Percentiles rank a stretch among this genome's conserved stretches.
These are phyloP conservation scores for Neoniphon sammara DNA, from an alignment of 2,797 vertebrate species.

Conservation along the genomic window DNA sequence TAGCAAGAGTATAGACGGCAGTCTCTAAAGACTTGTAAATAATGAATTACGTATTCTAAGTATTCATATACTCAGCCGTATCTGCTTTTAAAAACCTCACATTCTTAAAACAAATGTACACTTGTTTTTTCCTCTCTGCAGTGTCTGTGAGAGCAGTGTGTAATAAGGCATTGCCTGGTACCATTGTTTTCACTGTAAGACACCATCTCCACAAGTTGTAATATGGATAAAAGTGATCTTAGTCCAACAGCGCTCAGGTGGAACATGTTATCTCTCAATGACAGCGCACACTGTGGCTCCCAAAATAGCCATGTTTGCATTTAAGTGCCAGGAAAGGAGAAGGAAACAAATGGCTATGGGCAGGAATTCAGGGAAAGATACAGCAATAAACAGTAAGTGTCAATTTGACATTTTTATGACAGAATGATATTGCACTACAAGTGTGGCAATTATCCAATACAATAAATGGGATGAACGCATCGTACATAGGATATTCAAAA, in stretches of 20 bases:
- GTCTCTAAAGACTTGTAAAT: too few species aligned
- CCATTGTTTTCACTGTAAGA: neutral
- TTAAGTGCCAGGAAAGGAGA: neutral
- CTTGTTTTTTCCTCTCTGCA: neutral
- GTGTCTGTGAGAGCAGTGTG: neutral
- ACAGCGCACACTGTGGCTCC: neutral
- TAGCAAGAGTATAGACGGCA: neutral
- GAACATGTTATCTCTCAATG: neutral
- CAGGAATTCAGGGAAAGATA: too few species aligned
- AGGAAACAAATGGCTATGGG: too few species aligned
- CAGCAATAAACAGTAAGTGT: neutral
- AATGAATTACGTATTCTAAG: neutral
- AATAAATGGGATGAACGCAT: conserved; percentile 11
- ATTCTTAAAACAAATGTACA: neutral
- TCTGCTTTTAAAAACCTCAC: neutral
- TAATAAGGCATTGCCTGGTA: neutral
- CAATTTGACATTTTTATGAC: neutral
- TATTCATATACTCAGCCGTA: neutral
- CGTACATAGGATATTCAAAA: conserved; percentile 13
- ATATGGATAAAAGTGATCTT: neutral
- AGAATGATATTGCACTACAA: neutral
- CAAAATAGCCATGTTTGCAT: neutral
- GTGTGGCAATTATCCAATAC: neutral
- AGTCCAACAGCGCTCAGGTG: neutral
- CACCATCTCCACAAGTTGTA: neutral